Conservation (phyloP, 1,140 invertebrate genomes). For the Coptotermes formosanus region DNA sequence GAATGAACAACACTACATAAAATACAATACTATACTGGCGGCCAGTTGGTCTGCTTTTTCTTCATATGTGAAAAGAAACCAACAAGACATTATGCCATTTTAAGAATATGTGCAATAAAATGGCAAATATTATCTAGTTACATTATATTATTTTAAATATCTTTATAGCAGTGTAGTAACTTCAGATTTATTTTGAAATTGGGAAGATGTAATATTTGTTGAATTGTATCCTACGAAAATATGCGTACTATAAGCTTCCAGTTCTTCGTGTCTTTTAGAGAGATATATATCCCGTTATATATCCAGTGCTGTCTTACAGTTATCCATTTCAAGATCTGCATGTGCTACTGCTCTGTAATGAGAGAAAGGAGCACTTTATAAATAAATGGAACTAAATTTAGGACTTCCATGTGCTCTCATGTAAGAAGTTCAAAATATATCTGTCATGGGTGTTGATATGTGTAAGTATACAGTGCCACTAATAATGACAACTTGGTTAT, state of each 20-base stretch:
- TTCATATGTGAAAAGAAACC: no score
- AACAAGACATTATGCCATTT: no score
- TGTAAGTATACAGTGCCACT: no score
- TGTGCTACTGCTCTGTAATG: not conserved
- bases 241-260: not conserved
- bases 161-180: not conserved
- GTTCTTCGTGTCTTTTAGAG: not conserved
- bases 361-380: not conserved
- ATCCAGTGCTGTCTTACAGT: constrained; percentile 5
- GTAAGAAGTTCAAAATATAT: not conserved
- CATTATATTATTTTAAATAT: not conserved
- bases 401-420: not conserved
- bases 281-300: not conserved
- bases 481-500: no score
- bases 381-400: not conserved
- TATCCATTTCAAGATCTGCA: not conserved
- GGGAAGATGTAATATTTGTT: no score
- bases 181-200: no score
- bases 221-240: not conserved
- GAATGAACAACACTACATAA: no score
- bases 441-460: not conserved
- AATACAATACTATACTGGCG: no score
- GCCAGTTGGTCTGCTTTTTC: no score
- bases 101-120: no score
- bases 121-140: not conserved